These are phyloP conservation scores for Azemiops feae DNA, from an alignment of 2,113 vertebrate species.

Conservation along the genomic window DNA sequence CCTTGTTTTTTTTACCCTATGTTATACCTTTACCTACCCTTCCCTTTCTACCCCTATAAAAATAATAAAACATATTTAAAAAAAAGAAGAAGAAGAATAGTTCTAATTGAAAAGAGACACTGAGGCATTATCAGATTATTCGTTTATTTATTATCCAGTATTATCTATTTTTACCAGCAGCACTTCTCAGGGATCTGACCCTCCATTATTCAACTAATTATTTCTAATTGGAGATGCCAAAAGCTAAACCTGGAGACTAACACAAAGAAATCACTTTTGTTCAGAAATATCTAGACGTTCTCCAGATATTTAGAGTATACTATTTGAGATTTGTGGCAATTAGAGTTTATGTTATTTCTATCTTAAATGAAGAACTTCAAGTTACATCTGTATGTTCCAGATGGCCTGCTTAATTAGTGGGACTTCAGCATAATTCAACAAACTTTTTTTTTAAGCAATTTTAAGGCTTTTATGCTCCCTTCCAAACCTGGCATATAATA, in stretches of 20 bases:
- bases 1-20: too few species aligned
- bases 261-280: not conserved
- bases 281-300: not conserved
- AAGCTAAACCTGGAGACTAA: not conserved
- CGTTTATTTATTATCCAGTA: not conserved
- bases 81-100: too few species aligned
- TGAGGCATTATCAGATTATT: not conserved
- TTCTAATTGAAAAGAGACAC: not conserved
- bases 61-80: too few species aligned
- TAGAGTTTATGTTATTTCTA: not conserved
- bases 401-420: not conserved
- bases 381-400: not conserved
- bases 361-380: not conserved
- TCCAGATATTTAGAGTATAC: not conserved
- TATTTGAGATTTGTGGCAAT: not conserved
- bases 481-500: not conserved
- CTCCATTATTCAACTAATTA: not conserved
- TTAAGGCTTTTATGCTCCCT: not conserved
- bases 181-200: not conserved
- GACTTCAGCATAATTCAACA: not conserved
- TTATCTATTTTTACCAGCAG: not conserved
- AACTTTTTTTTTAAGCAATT: not conserved
- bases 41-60: too few species aligned
- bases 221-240: not conserved
- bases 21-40: too few species aligned